Evolutionary conservation across 1,140 invertebrate species (phyloP), one percentile per base, ranked within the genome.

Genomic region (Ips nitidus): DNA sequence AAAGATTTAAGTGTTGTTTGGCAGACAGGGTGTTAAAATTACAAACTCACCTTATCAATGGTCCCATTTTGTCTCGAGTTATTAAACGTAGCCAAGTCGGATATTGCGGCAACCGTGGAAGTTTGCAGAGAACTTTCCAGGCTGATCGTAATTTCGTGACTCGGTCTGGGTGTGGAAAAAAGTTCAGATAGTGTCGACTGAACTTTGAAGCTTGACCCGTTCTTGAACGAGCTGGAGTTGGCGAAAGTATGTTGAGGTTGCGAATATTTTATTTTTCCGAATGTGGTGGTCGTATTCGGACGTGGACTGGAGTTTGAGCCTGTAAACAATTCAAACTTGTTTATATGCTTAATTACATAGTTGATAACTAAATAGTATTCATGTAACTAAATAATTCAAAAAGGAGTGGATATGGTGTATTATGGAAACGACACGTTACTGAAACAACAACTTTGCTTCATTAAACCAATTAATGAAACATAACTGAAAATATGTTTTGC

Each of bases 81-180:
- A 41, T 59, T 59, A 40, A 59, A 36, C 6, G 41, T 59, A 41
- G 57, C 57, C 6, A 40, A 41, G 40, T 36, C 53, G 53, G 38
- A 56, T 3, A 38, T 59, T 59, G 40, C 4, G 8, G 57, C 8
- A 3, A 42, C 41, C n/a, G 41, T 40, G 41, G 57, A 41, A 59
- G n/a, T 59, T 56, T 56, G 22, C 53, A 37, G 53, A n/a, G 57
- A 59, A 40, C 7, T 42, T 59, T 59, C 57, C 8, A 41, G 41
- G 57, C 4, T 36, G n/a, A 38, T 40, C 8, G 57, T 59, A 6
- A 41, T 59, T 8, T 59, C 57, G 57, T 6, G 39, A 5, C 39
- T 8, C 3, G 53, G n/a, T 3, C n/a, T 3, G 53, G 37, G 22
- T 1, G 53, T 37, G n/a, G 38, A 56, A 36, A 7, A 56, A 56